phyloP scores from a whole-genome alignment of 53 echinoderm and acorn worm genomes.

The Astropecten irregularis region DNA sequence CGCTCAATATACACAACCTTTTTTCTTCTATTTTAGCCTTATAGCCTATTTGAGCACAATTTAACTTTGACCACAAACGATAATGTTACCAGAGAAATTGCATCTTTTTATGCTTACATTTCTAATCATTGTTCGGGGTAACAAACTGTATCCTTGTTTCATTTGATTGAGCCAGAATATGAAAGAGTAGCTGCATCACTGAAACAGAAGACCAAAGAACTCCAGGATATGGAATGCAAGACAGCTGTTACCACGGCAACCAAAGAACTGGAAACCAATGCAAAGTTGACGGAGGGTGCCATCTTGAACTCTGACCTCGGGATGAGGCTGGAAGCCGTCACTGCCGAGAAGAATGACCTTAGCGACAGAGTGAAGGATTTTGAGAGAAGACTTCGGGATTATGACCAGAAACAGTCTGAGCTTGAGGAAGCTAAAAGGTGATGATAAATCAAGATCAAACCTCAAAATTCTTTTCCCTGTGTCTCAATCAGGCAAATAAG shows the following conservation, averaged over 20 bases:
- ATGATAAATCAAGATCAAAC: neutral
- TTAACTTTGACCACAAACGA: too few relatives aligned
- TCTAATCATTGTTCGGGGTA: too few relatives aligned
- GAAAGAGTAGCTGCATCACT: neutral
- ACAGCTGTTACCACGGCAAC: slow-evolving; percentile 41
- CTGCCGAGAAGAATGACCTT: neutral
- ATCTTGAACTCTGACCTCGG: slow-evolving; percentile 27
- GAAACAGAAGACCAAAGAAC: neutral
- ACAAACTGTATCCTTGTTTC: too few relatives aligned
- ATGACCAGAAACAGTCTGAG: neutral
- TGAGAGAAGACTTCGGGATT: neutral
- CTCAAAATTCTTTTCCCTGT: neutral
- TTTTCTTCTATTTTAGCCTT: too few relatives aligned
- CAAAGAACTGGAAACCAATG: slow-evolving; percentile 29
- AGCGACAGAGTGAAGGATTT: neutral
- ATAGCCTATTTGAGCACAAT: too few relatives aligned
- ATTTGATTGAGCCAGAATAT: too few relatives aligned
- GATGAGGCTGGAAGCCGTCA: neutral
- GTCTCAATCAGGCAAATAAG: too few relatives aligned
- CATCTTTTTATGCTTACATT: too few relatives aligned
- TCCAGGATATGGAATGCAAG: slow-evolving; percentile 1
- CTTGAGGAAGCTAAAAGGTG: slow-evolving; percentile 17
- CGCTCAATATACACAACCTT: too few relatives aligned
- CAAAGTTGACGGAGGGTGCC: slow-evolving; percentile 46
- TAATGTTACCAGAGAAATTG: too few relatives aligned